These are phyloP conservation scores for Sepioteuthis lessoniana DNA, from an alignment of 2,888 invertebrate genomes.

Conservation along the genomic window DNA sequence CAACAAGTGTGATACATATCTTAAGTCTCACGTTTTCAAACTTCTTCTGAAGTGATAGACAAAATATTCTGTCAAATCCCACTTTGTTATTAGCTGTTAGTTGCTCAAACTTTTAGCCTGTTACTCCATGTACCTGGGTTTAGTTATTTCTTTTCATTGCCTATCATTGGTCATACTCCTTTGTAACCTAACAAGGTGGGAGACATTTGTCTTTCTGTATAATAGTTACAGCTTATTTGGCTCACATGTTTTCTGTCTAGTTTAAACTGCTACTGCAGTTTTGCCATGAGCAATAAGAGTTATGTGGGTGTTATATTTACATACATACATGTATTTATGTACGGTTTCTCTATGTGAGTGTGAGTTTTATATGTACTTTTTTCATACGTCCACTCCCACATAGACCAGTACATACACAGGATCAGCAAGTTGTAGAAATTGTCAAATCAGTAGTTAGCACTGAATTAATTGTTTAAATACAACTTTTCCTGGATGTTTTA, in stretches of 20 bases:
- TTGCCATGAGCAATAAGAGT: not conserved
- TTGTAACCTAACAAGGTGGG: not conserved
- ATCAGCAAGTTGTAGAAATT: not conserved
- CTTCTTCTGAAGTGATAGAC: not conserved
- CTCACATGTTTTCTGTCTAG: not conserved
- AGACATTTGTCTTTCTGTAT: not conserved
- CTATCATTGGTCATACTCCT: not conserved
- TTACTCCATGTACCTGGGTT: not conserved
- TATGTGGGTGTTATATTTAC: not conserved
- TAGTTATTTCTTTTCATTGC: not conserved
- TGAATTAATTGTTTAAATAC: constrained; percentile 50
- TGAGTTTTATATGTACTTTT: not conserved
- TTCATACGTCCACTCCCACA: constrained; percentile 15
- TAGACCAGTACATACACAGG: not conserved
- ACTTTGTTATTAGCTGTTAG: not conserved
- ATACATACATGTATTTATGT: not conserved
- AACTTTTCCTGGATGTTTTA: constrained; percentile 24
- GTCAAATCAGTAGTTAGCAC: constrained; percentile 49
- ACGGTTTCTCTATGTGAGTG: not conserved
- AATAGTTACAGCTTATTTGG: not conserved
- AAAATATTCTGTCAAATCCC: not conserved
- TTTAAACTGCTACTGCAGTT: not conserved
- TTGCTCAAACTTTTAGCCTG: not conserved
- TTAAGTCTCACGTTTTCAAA: not conserved
- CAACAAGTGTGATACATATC: not conserved